A percentile compares a stretch with the other conserved stretches of the same genome.
These are phyloP conservation scores for Leuctra nigra DNA, from an alignment of 2,888 invertebrate species.

Conservation along the genomic window DNA sequence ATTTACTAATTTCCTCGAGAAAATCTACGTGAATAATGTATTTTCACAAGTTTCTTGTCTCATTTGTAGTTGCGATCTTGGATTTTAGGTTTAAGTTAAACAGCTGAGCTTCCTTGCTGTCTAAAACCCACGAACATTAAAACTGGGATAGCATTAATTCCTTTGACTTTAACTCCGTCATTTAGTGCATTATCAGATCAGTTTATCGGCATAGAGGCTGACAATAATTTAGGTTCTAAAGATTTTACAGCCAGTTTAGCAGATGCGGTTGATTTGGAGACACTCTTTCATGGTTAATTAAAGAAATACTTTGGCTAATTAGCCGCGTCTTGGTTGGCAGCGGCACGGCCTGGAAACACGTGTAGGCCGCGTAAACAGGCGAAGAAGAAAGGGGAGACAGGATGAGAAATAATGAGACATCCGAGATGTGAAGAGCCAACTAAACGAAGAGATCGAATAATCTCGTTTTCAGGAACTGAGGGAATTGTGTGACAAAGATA, in stretches of 20 bases:
- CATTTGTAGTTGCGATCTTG: too few relatives aligned
- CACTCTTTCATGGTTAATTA: conserved; percentile 12
- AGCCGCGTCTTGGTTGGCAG: conserved; percentile 2
- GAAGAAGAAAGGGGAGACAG: background rate
- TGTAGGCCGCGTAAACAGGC: background rate
- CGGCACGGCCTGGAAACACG: background rate
- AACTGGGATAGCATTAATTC: too few relatives aligned
- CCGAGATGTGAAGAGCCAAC: too few relatives aligned
- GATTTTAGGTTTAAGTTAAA: too few relatives aligned
- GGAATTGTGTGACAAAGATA: too few relatives aligned
- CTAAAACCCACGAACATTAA: too few relatives aligned
- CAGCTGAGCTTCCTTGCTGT: too few relatives aligned
- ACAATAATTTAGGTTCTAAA: background rate
- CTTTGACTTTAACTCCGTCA: too few relatives aligned
- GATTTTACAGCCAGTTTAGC: background rate
- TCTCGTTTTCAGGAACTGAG: too few relatives aligned
- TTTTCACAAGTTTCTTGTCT: too few relatives aligned
- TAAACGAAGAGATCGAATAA: too few relatives aligned
- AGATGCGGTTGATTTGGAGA: background rate
- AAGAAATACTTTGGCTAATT: conserved; percentile 16
- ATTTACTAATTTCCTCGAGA: conserved; percentile 3
- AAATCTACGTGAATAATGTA: background rate
- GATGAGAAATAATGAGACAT: too few relatives aligned
- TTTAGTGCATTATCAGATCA: background rate
- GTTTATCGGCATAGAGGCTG: conserved; percentile 4